Evolutionary conservation across 30 jellyfish, hydroid and myxozoan species (phyloP), one percentile per base, ranked within the genome.

Genomic region (Hydractinia echinata): DNA sequence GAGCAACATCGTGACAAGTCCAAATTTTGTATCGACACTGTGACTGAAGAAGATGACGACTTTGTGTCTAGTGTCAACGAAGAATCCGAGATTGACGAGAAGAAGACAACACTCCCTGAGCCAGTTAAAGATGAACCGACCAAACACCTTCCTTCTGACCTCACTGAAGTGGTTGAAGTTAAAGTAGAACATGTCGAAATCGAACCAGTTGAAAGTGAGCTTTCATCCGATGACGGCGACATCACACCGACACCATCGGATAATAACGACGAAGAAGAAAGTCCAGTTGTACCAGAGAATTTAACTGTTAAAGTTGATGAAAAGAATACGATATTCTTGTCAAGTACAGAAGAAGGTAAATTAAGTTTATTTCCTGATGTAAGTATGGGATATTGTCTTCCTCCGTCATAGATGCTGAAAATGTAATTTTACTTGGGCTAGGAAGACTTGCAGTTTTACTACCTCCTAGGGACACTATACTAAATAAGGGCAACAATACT

Each of bases 321-420:
- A 15, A 52, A 72, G 50, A 30, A 44, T 15, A 72, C 62, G n/a
- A 72, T 72, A 72, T 72, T 72, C 50, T 52, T 72, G 55, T 72
- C 81, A 18, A 72, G 62, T 18, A 72, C 81, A 18, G 81, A 72
- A 72, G 19, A 52, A 30, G 81, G 81, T 72, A 68, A 20, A 20
- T 48, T 11, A n/a, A 13, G 2, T 58, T 3, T 58, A 13, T 30
- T 30, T 2, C 44, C 2, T 30, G 44, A 30, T 30, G 44, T 30
- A 30, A n/a, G n/a, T 30, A 30, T n/a, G n/a, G n/a, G n/a, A n/a
- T n/a, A n/a, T n/a, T n/a, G n/a, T n/a, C n/a, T n/a, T 30, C 44
- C 44, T 30, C 44, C 2, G 44, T 30, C 2, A 30, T 1, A 30
- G 44, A 30, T 0, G 44, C n/a, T 30, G 44, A 30, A 30, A 30